Conservation (phyloP, 2,113 vertebrate species). For the Rhinichthys klamathensis region DNA sequence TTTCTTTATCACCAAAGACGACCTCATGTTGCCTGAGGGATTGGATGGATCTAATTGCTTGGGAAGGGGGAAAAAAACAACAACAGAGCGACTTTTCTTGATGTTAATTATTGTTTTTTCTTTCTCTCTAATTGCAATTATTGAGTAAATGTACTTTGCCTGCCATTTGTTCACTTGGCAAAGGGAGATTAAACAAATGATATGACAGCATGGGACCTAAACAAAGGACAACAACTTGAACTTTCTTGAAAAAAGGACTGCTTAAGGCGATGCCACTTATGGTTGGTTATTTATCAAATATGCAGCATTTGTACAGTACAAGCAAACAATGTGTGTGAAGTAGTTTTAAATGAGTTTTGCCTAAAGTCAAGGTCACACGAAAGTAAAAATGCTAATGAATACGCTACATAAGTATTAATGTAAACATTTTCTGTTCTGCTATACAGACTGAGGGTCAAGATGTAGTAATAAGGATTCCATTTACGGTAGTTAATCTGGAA, state of each 20-base stretch:
- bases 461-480: not conserved
- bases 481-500: not conserved
- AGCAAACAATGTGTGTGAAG: not conserved
- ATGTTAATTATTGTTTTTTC: slow-evolving; percentile 50
- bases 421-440: not conserved
- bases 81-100: slow-evolving; percentile 51
- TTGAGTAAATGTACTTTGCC: slow-evolving; percentile 35
- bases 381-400: not conserved
- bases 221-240: not conserved
- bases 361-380: slow-evolving; percentile 30
- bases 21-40: slow-evolving; percentile 49
- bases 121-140: slow-evolving; percentile 35
- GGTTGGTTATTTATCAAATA: not conserved
- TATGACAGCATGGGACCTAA: slow-evolving; percentile 19
- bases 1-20: slow-evolving; percentile 63
- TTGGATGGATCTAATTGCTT: slow-evolving; percentile 56
- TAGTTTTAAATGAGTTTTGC: not conserved
- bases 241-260: not conserved
- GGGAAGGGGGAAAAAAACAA: slow-evolving; percentile 37
- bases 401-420: not conserved
- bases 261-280: not conserved
- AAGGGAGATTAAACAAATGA: slow-evolving; percentile 30
- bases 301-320: slow-evolving; percentile 3
- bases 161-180: slow-evolving; percentile 21
- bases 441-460: not conserved